phyloP scores from a whole-genome alignment of 2,113 vertebrate species.

The Cryptotis parvus region DNA sequence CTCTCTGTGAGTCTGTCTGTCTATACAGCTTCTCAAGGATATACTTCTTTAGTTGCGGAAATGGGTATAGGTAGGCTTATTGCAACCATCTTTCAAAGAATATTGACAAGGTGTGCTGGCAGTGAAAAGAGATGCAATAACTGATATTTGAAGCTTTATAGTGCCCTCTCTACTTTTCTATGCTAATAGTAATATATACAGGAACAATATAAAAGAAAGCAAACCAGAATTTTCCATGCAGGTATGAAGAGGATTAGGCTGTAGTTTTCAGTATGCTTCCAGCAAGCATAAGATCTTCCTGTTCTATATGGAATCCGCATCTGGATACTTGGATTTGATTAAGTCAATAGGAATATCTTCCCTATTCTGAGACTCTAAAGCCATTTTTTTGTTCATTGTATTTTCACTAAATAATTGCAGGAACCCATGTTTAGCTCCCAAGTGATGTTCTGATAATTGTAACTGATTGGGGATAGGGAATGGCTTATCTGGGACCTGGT shows the following conservation, averaged over 20 bases:
- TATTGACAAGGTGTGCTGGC: neutral
- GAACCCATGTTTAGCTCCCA: neutral
- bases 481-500: neutral
- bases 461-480: neutral
- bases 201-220: neutral
- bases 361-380: neutral
- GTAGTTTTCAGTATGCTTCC: neutral
- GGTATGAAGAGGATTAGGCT: neutral
- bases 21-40: neutral
- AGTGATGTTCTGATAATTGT: constrained; percentile 2
- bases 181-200: neutral
- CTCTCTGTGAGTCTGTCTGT: neutral
- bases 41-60: neutral
- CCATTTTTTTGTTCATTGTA: neutral
- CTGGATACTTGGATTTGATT: neutral
- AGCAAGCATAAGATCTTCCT: neutral
- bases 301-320: neutral
- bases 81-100: neutral
- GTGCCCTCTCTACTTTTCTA: neutral
- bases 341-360: neutral
- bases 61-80: neutral
- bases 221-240: neutral
- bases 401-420: neutral
- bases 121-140: neutral
- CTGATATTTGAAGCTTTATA: neutral